Evolutionary conservation across 2,797 vertebrate genomes (phyloP).

Genomic region (Chaenodraco wilsoni): DNA sequence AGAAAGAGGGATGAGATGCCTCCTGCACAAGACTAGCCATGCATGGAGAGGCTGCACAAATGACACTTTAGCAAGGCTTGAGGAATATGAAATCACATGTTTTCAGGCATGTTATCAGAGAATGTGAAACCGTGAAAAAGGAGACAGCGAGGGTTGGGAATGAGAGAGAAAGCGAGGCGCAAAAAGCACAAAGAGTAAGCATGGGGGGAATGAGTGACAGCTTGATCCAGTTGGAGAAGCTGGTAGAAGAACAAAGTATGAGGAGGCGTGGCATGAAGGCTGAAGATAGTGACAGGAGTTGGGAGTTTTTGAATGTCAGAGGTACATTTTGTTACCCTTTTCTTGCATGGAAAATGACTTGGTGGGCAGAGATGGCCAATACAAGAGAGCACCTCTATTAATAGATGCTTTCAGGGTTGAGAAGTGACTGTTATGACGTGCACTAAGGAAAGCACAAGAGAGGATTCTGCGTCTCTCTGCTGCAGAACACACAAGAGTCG

Average conservation of each 20-base stretch:
- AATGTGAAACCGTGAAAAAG: slow-evolving; percentile 23
- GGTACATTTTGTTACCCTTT: slow-evolving; percentile 31
- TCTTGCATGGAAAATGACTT: slow-evolving; percentile 48
- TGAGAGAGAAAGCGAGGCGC: slow-evolving; percentile 22
- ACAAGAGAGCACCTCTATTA: slow-evolving; percentile 72
- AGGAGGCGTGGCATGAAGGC: slow-evolving; percentile 3
- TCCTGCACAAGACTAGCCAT: slow-evolving; percentile 27
- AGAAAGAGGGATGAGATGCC: slow-evolving; percentile 49
- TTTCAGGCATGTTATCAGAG: slow-evolving; percentile 35
- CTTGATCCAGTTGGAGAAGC: slow-evolving; percentile 21
- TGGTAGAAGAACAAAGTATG: slow-evolving; percentile 6
- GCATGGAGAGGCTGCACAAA: slow-evolving; percentile 26
- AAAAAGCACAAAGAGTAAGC: not conserved
- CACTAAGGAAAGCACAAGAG: slow-evolving; percentile 51
- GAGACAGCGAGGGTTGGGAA: slow-evolving; percentile 11
- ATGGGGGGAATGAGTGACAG: slow-evolving; percentile 17
- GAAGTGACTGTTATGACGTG: slow-evolving; percentile 48
- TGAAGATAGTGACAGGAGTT: slow-evolving; percentile 9
- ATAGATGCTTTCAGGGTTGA: slow-evolving; percentile 74
- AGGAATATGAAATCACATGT: slow-evolving; percentile 13
- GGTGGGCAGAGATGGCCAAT: slow-evolving; percentile 49
- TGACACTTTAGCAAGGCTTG: slow-evolving; percentile 13
- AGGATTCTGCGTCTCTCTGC: slow-evolving; percentile 29
- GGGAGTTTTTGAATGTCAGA: slow-evolving; percentile 36
- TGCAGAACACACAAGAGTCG: slow-evolving; percentile 2